Conservation (phyloP, 1,140 invertebrate genomes). For the Phenacoccus solenopsis region DNA sequence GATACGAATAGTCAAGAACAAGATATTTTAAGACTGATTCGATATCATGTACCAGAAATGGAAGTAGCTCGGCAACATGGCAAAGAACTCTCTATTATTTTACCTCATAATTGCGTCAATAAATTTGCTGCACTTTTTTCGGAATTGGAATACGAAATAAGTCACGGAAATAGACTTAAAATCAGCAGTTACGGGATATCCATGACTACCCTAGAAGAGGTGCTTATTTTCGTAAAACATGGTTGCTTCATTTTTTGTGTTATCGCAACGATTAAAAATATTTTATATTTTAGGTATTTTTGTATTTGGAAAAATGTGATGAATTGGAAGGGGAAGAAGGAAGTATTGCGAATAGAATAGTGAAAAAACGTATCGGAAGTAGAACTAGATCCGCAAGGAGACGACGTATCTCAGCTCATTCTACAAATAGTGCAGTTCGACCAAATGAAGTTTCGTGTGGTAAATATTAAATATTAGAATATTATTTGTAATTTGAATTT, state of each 20-base stretch:
- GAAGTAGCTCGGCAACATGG: slow-evolving; percentile 57
- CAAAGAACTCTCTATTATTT: slow-evolving; percentile 57
- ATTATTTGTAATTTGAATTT: no score
- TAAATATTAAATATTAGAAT: not conserved
- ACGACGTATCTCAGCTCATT: not conserved
- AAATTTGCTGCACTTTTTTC: slow-evolving; percentile 59
- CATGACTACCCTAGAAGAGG: slow-evolving; percentile 88
- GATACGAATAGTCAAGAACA: slow-evolving; percentile 43
- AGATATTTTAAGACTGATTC: slow-evolving; percentile 47
- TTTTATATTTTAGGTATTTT: slow-evolving; percentile 36
- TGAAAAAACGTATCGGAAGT: slow-evolving; percentile 37
- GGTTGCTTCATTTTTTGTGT: not conserved
- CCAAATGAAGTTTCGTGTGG: not conserved
- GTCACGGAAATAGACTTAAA: slow-evolving; percentile 46
- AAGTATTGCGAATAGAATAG: slow-evolving; percentile 56
- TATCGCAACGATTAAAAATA: not conserved
- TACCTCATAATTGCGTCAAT: slow-evolving; percentile 58
- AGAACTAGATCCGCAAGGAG: not conserved
- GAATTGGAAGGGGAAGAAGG: slow-evolving; percentile 32
- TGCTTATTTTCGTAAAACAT: slow-evolving; percentile 29
- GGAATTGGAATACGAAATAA: slow-evolving; percentile 59
- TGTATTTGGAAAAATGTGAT: slow-evolving; percentile 52
- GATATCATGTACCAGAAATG: slow-evolving; percentile 49
- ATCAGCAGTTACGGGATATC: slow-evolving; percentile 82
- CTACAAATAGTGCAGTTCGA: not conserved